Evolutionary conservation across 1,140 invertebrate genomes (phyloP), one percentile per base, ranked within the genome.

Genomic region (Heliconius melpomene): DNA sequence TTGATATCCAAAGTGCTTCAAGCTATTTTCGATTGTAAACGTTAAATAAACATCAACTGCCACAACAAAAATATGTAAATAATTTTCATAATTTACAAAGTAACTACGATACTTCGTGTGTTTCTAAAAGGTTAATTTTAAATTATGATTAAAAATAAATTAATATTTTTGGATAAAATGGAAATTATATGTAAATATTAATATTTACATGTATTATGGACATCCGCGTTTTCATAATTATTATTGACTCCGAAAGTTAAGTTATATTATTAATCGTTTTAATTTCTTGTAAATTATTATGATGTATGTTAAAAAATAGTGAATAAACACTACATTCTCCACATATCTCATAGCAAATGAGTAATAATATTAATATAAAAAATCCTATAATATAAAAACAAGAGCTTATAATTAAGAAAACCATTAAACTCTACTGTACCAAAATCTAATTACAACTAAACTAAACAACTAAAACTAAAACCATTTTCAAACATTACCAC

Each of bases 401-500:
- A 20, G 1, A 52, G 0, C 18, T 52, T 52, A 66, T 29, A 66
- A 29, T 66, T 66, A 66, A 26, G 60, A 66, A 66, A 66, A 66
- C 60, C 60, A 26, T 26, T 26, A 11, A 66, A 26, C 29, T 29
- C 9, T 1, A 26, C 13, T 29, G 3, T 23, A 60, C 20, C 20
- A 23, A 23, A 60, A 60, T 11, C 20, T 26, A 57, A 57, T 26
- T 13, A 26, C 9, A 72, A 36, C 36, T 36, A 72, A 36, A 72
- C 7, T 72, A n/a, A n/a, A 36, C 40, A 72, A 36, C 40, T 36
- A 23, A 72, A 38, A 72, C 18, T 72, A 3, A 38, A 36, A 36
- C 3, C 11, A 72, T 40, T 70, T 57, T 66, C 6, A 46, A 46
- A 77, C 6, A 66, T 75, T 26, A 77, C 60, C 60, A 77, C 38